These are phyloP conservation scores for Lithophane ornitopus DNA, from an alignment of 2,888 invertebrate genomes.

Conservation along the genomic window DNA sequence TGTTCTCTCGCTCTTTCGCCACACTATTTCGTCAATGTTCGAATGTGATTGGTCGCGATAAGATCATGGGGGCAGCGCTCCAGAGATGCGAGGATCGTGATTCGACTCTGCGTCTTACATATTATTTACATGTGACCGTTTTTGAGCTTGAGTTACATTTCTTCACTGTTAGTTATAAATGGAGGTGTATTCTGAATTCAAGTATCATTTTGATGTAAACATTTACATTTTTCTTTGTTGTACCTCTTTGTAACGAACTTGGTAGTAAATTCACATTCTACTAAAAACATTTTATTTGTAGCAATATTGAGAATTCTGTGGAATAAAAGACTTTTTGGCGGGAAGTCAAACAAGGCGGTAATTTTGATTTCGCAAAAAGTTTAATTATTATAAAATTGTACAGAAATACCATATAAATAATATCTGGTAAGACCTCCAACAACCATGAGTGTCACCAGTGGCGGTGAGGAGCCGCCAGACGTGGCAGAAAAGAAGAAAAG, in stretches of 20 bases:
- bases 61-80: background rate
- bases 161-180: no score
- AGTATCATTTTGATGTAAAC: background rate
- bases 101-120: background rate
- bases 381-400: no score
- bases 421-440: no score
- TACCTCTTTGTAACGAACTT: background rate
- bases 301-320: constrained; percentile 4
- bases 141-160: background rate
- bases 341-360: no score
- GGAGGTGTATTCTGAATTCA: background rate
- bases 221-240: background rate
- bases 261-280: constrained; percentile 17
- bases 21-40: background rate
- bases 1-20: no score
- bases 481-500: no score
- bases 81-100: background rate
- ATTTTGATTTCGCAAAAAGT: no score
- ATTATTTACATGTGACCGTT: background rate
- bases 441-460: no score
- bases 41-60: background rate
- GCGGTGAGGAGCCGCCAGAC: no score
- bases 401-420: no score
- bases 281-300: constrained; percentile 3
- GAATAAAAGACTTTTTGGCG: no score